Evolutionary conservation across 1,140 invertebrate species (phyloP), one percentile per base, ranked within the genome.

Genomic region (Dinoponera quadriceps): DNA sequence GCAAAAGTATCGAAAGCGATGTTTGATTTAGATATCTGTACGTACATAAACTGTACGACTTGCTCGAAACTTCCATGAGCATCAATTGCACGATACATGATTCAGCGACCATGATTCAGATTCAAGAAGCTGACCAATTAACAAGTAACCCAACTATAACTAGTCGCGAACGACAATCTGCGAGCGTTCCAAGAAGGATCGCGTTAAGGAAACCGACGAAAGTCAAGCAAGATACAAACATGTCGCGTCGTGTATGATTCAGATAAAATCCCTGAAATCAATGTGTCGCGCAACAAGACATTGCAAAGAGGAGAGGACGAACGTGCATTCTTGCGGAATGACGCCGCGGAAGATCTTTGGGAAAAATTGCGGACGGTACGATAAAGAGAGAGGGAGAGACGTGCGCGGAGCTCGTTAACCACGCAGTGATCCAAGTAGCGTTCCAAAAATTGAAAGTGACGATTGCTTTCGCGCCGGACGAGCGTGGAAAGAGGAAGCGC

Each of bases 201-300:
- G 51, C 14, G 9, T 44, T 55, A 27, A 57, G 63, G 7, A 48
- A 57, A 69, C 44, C 44, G 65, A 69, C 49, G 13, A 59, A 49
- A 49, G 59, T 54, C n/a, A 44, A 51, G 65, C 38, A 44, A 11
- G 38, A 44, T 11, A 44, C 38, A 11, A 18, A 18, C 20, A 81
- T 0, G 49, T 44, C 29, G 65, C n/a, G 66, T 7, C 29, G 69
- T 38, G 69, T 38, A 54, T 63, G 85, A 80, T 69, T 86, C 72
- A 68, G 84, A 63, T 44, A 16, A 83, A 74, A 86, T 84, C 74
- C 81, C 65, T 54, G 22, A 71, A 87, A 68, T 74, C 11, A 25
- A 66, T 44, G 22, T 51, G 63, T 44, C 38, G 1, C 11, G 59
- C 65, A 44, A 57, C 48, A 49, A 66, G 75, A 71, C 51, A 18